A percentile compares a stretch with the other conserved stretches of the same genome.
Evolutionary conservation across 2,888 invertebrate genomes (phyloP).

Genomic region (Papilio gigon): DNA sequence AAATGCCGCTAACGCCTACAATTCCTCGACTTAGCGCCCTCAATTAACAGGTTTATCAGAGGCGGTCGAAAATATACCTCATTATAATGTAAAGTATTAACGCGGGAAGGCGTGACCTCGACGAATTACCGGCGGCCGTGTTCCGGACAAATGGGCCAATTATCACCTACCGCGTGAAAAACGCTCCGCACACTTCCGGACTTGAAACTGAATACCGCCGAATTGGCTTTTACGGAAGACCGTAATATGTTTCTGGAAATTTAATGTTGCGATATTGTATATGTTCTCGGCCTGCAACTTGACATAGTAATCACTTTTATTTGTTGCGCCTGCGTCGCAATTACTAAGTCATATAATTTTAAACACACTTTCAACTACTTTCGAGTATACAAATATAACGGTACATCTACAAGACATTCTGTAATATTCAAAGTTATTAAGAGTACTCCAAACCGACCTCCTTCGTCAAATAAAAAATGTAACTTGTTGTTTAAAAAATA

Average conservation of each 20-base stretch:
- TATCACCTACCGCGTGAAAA: conserved; percentile 39
- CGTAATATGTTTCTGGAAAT: conserved; percentile 7
- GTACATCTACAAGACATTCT: conserved; percentile 3
- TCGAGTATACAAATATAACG: background rate
- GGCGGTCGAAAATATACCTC: conserved; percentile 26
- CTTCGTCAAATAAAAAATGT: conserved; percentile 29
- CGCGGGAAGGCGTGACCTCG: conserved; percentile 36
- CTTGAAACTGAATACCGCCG: conserved; percentile 26
- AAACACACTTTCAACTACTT: background rate
- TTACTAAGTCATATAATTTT: no score
- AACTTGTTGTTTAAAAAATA: conserved; percentile 32
- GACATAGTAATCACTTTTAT: background rate
- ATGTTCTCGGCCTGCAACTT: background rate
- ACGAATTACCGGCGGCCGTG: conserved; percentile 36
- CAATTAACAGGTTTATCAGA: conserved; percentile 34
- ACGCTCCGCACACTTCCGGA: conserved; percentile 34
- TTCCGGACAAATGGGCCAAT: conserved; percentile 40
- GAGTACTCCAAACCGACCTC: conserved; percentile 21
- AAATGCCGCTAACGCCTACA: background rate
- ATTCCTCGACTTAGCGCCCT: conserved; percentile 7
- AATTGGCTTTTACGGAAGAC: conserved; percentile 30
- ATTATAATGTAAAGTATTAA: conserved; percentile 39
- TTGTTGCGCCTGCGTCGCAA: no score
- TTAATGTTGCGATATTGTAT: conserved; percentile 20
- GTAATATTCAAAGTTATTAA: conserved; percentile 26